Evolutionary conservation across 64 coral and sea anemone genomes (phyloP).

Genomic region (Anthopleura sola): DNA sequence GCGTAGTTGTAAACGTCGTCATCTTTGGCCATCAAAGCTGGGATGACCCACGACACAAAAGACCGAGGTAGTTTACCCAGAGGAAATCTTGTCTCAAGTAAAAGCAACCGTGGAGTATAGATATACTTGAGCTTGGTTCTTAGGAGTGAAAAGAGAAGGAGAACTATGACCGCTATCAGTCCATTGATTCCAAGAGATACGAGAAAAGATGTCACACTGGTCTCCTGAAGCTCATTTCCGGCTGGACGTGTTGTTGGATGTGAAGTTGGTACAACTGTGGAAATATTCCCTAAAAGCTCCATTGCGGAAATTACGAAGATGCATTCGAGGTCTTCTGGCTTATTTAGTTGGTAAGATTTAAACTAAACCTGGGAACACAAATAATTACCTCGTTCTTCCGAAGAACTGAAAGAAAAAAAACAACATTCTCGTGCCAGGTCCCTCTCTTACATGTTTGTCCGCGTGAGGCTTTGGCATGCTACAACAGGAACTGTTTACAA

Average conservation of each 20-base stretch:
- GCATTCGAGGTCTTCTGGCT: neutral
- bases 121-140: constrained; percentile 60
- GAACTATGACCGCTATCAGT: constrained; percentile 50
- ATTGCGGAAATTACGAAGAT: neutral
- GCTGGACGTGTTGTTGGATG: neutral
- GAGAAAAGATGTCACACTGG: neutral
- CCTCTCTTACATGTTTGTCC: neutral
- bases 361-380: neutral
- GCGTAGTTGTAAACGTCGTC: constrained; percentile 77
- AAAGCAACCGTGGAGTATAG: constrained; percentile 69
- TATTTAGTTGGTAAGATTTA: neutral
- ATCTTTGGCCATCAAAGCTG: constrained; percentile 80
- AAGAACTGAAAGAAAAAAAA: no score
- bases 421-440: neutral
- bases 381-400: neutral
- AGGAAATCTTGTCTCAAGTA: constrained; percentile 69
- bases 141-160: constrained; percentile 73
- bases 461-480: neutral
- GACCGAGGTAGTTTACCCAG: constrained; percentile 66
- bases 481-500: no score
- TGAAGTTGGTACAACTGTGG: neutral
- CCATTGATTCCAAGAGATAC: constrained; percentile 70
- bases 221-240: neutral
- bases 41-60: constrained; percentile 83
- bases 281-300: neutral